Base-by-base conservation (phyloP, 2,797 vertebrate species). In the Telmatherina bonti region DNA sequence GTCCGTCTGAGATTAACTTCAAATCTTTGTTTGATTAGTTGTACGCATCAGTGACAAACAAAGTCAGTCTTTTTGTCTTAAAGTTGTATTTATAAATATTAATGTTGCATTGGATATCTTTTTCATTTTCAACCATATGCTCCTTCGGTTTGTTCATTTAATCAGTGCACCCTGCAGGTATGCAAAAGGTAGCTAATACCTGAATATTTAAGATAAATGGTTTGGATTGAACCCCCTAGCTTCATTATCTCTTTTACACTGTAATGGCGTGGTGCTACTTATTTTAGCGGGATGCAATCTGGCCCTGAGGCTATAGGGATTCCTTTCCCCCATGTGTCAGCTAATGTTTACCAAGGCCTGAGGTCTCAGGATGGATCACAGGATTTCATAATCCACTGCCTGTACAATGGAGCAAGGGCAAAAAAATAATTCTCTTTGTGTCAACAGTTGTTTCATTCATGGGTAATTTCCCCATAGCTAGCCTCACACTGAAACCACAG, bases 371-470 rank as follows among this genome's bases (percentile, higher is more conserved):
- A 84, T 81, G 87, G 88, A 93, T 94, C 92, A 91, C 88, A 91
- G 86, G 78, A 89, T 92, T 94, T 91, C 79, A 89, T 91, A 90
- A 93, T 92, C 90, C 91, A 83, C 79, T 87, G 90, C 87, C 82
- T 73, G 49, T 83, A 85, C 79, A 88, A 77, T 87, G 81, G 76
- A 85, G 83, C 85, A 87, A 88, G 87, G 84, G 71, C 81, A 84
- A 85, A 80, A 89, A 91, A 89, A 91, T 70, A 78, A 93, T 90
- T 91, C 80, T 88, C 87, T 91, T 88, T 91, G 87, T 92, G 93
- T 93, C 92, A 93, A 93, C 92, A 93, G 88, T 91, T 89, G 89
- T 92, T 93, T 93, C 85, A 92, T 91, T 93, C 86, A 90, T 87
- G 89, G 90, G 84, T 91, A 92, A 93, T 92, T 93, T 93, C 88